A percentile compares a stretch with the other conserved stretches of the same genome.
Evolutionary conservation across 2,113 vertebrate species (phyloP).

Genomic region (Amblyornis subalaris): DNA sequence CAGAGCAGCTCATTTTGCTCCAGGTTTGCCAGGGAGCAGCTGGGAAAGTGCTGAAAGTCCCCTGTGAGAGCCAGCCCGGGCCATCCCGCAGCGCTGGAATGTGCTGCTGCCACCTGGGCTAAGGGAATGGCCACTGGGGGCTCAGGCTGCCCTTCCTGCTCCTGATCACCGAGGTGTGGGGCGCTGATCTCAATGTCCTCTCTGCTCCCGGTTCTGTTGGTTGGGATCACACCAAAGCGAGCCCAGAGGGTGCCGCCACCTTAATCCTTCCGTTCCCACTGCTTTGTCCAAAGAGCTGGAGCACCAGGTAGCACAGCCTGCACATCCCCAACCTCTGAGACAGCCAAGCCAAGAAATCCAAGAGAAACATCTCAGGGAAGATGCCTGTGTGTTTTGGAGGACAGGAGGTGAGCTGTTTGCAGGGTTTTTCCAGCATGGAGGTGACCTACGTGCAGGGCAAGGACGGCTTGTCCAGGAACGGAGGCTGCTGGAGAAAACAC

Average conservation of each 20-base stretch:
- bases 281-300: background rate
- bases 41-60: background rate
- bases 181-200: background rate
- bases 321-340: background rate
- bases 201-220: background rate
- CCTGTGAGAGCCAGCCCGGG: background rate
- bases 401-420: background rate
- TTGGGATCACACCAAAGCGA: background rate
- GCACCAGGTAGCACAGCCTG: background rate
- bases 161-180: rapidly evolving
- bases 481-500: slow-evolving; percentile 38
- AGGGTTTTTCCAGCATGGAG: slow-evolving; percentile 43
- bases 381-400: background rate
- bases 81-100: background rate
- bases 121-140: rapidly evolving
- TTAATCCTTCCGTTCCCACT: background rate
- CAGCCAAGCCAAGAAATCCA: background rate
- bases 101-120: background rate
- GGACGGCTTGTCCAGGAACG: slow-evolving; percentile 57
- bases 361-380: background rate
- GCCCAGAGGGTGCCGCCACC: background rate
- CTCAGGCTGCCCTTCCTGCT: background rate
- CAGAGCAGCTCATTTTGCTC: background rate
- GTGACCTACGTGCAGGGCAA: slow-evolving; percentile 50
- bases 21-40: background rate